Evolutionary conservation across 2,797 vertebrate species (phyloP).

Genomic region (Pangasius mekongensis): DNA sequence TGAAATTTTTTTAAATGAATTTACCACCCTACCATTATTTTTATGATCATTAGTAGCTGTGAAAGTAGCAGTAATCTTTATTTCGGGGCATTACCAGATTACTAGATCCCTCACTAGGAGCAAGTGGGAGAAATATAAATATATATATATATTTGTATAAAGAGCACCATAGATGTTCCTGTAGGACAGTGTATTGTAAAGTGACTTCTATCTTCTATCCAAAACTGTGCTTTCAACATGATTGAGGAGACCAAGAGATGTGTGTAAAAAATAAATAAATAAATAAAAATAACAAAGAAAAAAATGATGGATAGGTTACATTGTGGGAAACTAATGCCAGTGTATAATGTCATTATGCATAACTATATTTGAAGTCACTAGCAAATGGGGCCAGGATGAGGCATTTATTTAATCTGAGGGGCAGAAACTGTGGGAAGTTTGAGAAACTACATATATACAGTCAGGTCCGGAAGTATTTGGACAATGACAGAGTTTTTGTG

Average conservation of each 20-base stretch:
- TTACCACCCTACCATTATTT: conserved; percentile 70
- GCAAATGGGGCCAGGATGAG: conserved; percentile 49
- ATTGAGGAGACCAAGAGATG: conserved; percentile 62
- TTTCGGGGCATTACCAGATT: conserved; percentile 78
- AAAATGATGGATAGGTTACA: conserved; percentile 50
- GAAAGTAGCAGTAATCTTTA: conserved; percentile 79
- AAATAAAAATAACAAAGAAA: conserved; percentile 51
- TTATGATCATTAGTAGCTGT: conserved; percentile 76
- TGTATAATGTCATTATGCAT: conserved; percentile 77
- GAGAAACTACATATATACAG: background rate
- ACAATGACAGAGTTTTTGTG: too few relatives aligned
- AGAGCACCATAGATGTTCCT: conserved; percentile 46
- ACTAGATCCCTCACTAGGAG: conserved; percentile 64
- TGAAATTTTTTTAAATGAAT: conserved; percentile 61
- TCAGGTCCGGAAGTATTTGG: too few relatives aligned
- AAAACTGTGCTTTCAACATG: conserved; percentile 66
- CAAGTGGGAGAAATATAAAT: conserved; percentile 59
- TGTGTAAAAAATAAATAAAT: background rate
- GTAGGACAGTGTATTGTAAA: conserved; percentile 61
- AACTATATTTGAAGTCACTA: conserved; percentile 67
- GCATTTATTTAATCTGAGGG: conserved; percentile 54
- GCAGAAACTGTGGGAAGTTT: background rate
- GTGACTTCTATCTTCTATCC: conserved; percentile 64
- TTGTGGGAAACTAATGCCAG: conserved; percentile 61
- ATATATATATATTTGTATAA: conserved; percentile 72